phyloP scores from a whole-genome alignment of 2,888 invertebrate genomes.

The Xylota segnis region DNA sequence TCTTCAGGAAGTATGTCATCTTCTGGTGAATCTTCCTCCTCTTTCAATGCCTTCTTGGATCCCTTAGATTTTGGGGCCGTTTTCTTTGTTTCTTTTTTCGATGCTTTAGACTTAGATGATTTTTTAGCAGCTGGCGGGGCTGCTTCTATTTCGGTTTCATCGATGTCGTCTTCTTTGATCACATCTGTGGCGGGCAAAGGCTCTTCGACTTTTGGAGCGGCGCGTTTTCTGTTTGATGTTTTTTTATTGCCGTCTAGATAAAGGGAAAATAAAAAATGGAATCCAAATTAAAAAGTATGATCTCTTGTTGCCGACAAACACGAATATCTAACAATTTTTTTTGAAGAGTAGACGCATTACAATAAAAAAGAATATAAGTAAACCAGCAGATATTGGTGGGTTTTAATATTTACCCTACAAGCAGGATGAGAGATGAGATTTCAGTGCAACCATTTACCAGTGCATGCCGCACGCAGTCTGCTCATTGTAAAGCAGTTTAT shows the following conservation, averaged over 20 bases:
- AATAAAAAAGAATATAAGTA: no score
- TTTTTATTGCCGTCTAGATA: conserved; percentile 63
- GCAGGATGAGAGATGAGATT: no score
- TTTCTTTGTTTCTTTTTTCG: conserved; percentile 63
- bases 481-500: no score
- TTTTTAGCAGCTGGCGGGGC: conserved; percentile 50
- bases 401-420: no score
- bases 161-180: conserved; percentile 14
- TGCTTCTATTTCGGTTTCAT: conserved; percentile 20
- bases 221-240: conserved; percentile 52
- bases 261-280: background rate
- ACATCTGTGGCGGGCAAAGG: conserved; percentile 3
- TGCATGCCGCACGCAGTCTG: no score
- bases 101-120: conserved; percentile 28
- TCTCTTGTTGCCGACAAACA: no score
- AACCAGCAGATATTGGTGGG: no score
- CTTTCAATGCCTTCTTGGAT: conserved; percentile 44
- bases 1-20: conserved; percentile 69
- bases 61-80: conserved; percentile 49
- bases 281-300: background rate
- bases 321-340: no score
- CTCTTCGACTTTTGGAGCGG: conserved; percentile 49
- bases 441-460: no score
- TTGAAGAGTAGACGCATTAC: no score
- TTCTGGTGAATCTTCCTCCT: conserved; percentile 63